Base-by-base conservation (phyloP, 1,140 invertebrate species). In the Asobara japonica region DNA sequence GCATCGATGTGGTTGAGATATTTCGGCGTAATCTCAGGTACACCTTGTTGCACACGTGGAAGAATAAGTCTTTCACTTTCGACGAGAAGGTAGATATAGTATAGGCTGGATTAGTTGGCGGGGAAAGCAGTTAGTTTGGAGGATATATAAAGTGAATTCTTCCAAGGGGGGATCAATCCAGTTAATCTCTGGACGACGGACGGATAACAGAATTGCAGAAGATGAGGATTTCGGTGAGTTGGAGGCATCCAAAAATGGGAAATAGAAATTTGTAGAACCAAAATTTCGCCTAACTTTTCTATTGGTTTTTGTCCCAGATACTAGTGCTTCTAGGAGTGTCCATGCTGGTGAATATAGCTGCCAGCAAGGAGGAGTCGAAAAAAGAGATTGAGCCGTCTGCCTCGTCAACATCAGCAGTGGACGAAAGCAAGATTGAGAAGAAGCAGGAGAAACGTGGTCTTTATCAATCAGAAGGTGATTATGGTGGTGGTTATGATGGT, bases 371-470 rank as follows among this genome's bases (percentile, higher is more conserved):
- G 77, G 89, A 88, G 68, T 87, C 88, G 66, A 89, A 89, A 83
- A 71, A 45, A 75, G 82, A 81, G 20, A 85, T 87, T 78, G 86
- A 88, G 83, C 79, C 84, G 29, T 86, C 82, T 33, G 83, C 81
- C n/a, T 80, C 83, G 64, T 22, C 68, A 2, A 38, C 79, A 2
- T 25, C 27, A 68, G 80, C 83, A 56, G 79, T 83, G 65, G 83
- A 84, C 25, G 77, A 65, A 68, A 82, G 84, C 0, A 38, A 48
- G 76, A 86, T 86, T 69, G 87, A 86, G 69, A 91, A 90, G 76
- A 90, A 90, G 77, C 90, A 91, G 77, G 90, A 90, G 70, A 91
- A 91, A 80, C 88, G 91, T 76, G 90, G 90, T 51, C 84, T 91
- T 60, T 88, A 89, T 67, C 86, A 88, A 62, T 89, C 88, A 78